Conservation (phyloP, 2,797 vertebrate species). For the Schizopygopsis malacanthus region DNA sequence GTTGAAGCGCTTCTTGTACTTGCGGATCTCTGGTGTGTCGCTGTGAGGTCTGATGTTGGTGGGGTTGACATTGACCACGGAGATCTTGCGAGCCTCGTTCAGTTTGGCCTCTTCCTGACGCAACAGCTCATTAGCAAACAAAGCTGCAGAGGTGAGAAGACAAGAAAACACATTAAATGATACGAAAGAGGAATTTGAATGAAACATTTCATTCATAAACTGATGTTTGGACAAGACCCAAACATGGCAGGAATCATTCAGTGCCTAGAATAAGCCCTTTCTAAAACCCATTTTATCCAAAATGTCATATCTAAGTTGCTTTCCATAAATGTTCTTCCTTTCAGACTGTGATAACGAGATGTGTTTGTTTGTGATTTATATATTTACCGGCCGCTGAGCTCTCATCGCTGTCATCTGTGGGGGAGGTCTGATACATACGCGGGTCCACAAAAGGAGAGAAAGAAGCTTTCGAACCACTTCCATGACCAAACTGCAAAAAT, state of each 20-base stretch:
- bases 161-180: background rate
- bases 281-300: background rate
- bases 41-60: constrained; percentile 98
- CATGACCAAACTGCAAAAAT: constrained; percentile 84
- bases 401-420: constrained; percentile 83
- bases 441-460: constrained; percentile 95
- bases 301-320: background rate
- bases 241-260: background rate
- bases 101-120: constrained; percentile 95
- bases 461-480: constrained; percentile 89
- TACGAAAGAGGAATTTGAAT: background rate
- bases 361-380: constrained; percentile 4
- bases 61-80: constrained; percentile 97
- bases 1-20: constrained; percentile 99
- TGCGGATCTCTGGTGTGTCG: constrained; percentile 97
- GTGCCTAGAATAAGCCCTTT: background rate
- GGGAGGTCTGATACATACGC: constrained; percentile 92
- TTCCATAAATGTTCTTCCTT: constrained; percentile 1
- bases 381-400: constrained; percentile 84
- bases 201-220: background rate
- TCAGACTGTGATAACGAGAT: background rate
- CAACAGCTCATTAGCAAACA: constrained; percentile 93
- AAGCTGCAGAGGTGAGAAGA: constrained; percentile 71
- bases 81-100: constrained; percentile 96
- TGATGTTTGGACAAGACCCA: background rate